A percentile compares a stretch with the other conserved stretches of the same genome.
Conservation (phyloP, 2,113 vertebrate species). For the Antennarius striatus region DNA sequence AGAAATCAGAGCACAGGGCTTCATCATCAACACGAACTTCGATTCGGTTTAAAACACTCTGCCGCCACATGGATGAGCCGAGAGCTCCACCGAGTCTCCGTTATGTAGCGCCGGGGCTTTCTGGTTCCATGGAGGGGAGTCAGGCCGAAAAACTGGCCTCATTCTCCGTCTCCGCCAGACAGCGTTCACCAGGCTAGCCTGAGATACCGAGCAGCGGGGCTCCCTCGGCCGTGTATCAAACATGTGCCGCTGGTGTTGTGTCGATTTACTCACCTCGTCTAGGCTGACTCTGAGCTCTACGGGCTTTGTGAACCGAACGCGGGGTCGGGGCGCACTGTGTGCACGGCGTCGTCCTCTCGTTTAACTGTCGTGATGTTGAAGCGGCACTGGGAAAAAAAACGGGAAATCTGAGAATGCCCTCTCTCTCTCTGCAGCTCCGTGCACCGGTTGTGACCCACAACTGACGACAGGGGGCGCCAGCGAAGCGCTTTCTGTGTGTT, state of each 20-base stretch:
- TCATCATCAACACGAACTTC: slow-evolving; percentile 34
- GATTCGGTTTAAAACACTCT: slow-evolving; percentile 6
- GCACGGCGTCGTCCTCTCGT: slow-evolving; percentile 53
- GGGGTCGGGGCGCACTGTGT: slow-evolving; percentile 23
- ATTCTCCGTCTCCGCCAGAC: slow-evolving; percentile 70
- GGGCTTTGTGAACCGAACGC: neutral
- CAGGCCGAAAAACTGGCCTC: slow-evolving; percentile 70
- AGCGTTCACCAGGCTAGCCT: slow-evolving; percentile 60
- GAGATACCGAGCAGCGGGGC: slow-evolving; percentile 47
- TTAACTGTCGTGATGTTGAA: slow-evolving; percentile 63
- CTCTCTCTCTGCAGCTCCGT: slow-evolving; percentile 68
- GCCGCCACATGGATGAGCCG: slow-evolving; percentile 5
- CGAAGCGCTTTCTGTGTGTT: slow-evolving; percentile 2
- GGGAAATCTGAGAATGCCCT: slow-evolving; percentile 70
- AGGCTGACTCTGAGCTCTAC: neutral
- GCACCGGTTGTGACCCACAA: slow-evolving; percentile 55
- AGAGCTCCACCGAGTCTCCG: slow-evolving; percentile 32
- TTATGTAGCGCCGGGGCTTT: slow-evolving; percentile 45
- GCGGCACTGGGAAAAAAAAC: slow-evolving; percentile 67
- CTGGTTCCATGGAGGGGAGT: slow-evolving; percentile 33
- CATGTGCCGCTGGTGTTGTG: slow-evolving; percentile 28
- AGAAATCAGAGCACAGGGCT: slow-evolving; percentile 41
- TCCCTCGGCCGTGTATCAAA: slow-evolving; percentile 36
- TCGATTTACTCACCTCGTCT: slow-evolving; percentile 66
- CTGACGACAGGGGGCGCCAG: slow-evolving; percentile 72